phyloP scores from a whole-genome alignment of 1,140 invertebrate genomes.

The Drosophila prosaltans region DNA sequence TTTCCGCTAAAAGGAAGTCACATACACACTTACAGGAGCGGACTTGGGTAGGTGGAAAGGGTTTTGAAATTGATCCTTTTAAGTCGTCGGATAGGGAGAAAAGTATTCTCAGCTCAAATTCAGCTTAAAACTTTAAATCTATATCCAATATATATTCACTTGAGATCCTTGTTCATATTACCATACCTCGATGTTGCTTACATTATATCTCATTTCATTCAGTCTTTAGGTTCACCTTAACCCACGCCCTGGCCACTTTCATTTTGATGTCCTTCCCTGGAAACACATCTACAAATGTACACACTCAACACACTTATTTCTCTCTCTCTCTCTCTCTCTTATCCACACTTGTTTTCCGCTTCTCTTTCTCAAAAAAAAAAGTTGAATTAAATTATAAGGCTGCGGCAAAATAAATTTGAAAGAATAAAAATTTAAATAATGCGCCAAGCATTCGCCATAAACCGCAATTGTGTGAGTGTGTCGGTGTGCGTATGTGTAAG shows the following conservation, averaged over 20 bases:
- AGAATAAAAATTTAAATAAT: slow-evolving; percentile 66
- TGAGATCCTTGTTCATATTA: no score
- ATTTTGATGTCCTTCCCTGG: neutral
- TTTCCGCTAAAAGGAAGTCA: slow-evolving; percentile 42
- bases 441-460: slow-evolving; percentile 39
- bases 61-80: neutral
- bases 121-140: no score
- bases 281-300: slow-evolving; percentile 18
- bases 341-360: neutral
- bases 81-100: no score
- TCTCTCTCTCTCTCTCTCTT: neutral
- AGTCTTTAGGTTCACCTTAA: no score
- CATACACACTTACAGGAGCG: slow-evolving; percentile 23
- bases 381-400: slow-evolving; percentile 57
- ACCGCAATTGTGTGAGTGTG: slow-evolving; percentile 24
- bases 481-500: neutral
- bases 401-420: slow-evolving; percentile 58
- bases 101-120: no score
- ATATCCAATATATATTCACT: no score
- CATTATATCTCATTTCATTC: no score
- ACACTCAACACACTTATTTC: neutral
- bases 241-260: neutral
- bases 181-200: neutral
- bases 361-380: slow-evolving; percentile 33
- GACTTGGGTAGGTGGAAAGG: slow-evolving; percentile 14